phyloP scores from a whole-genome alignment of 2,797 vertebrate genomes.

The Carcharodon carcharias region DNA sequence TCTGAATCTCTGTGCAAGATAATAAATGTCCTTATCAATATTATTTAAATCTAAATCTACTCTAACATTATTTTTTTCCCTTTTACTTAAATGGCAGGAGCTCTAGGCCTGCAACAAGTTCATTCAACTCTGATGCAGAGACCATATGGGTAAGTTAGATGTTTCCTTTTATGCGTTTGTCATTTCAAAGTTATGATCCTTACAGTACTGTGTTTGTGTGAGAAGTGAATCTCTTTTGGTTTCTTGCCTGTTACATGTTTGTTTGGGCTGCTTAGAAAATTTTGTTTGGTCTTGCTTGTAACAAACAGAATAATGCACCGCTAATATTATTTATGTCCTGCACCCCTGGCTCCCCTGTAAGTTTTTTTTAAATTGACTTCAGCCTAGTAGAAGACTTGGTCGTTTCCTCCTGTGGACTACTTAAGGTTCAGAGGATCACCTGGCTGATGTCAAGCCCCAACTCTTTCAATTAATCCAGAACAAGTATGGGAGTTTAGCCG shows the following conservation, averaged over 20 bases:
- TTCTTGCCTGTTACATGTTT: background rate
- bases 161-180: background rate
- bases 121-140: slow-evolving; percentile 23
- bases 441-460: no score
- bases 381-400: background rate
- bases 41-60: background rate
- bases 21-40: background rate
- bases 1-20: background rate
- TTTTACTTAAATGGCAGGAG: background rate
- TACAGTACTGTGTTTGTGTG: background rate
- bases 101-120: slow-evolving; percentile 9
- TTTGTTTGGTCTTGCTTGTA: background rate
- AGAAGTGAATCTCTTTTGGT: background rate
- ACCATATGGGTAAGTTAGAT: slow-evolving; percentile 23
- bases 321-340: background rate
- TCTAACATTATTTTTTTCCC: background rate
- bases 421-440: background rate
- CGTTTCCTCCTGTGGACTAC: background rate
- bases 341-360: background rate
- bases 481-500: background rate
- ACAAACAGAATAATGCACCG: no score
- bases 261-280: background rate
- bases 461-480: background rate
- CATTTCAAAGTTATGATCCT: background rate
- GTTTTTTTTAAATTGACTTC: background rate